A percentile compares a stretch with the other conserved stretches of the same genome.
phyloP scores from a whole-genome alignment of 2,113 vertebrate species.

The Gnathonemus echidnorhynchus region DNA sequence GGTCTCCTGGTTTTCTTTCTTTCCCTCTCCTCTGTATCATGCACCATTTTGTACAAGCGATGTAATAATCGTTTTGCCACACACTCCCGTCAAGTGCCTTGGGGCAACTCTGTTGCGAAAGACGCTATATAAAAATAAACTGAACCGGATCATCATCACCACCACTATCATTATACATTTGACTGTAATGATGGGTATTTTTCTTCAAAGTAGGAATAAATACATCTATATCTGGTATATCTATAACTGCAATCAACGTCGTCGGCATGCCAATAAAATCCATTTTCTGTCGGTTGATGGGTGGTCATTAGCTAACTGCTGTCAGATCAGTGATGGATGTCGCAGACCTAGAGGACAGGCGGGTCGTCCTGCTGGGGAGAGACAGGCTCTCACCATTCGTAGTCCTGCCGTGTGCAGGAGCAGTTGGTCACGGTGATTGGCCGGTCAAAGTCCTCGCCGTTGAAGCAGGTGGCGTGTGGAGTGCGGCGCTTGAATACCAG shows the following conservation, averaged over 20 bases:
- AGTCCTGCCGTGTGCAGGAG: slow-evolving; percentile 91
- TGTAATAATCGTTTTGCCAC: background rate
- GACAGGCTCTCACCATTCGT: slow-evolving; percentile 75
- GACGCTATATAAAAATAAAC: background rate
- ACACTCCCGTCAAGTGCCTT: background rate
- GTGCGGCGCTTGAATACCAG: slow-evolving; percentile 85
- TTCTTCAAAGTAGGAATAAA: background rate
- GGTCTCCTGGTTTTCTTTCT: background rate
- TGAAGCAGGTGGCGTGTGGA: slow-evolving; percentile 89
- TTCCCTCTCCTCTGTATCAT: background rate
- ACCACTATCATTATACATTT: background rate
- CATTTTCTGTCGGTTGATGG: background rate
- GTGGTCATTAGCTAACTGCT: background rate
- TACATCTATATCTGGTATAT: background rate
- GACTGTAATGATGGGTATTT: background rate
- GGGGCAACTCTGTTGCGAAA: background rate
- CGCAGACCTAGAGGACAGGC: background rate
- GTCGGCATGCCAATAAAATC: background rate
- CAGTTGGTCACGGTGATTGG: slow-evolving; percentile 87
- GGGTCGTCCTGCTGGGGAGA: background rate
- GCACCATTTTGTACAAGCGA: background rate
- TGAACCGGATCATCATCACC: background rate
- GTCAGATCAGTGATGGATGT: background rate
- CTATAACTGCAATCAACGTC: background rate
- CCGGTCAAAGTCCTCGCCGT: slow-evolving; percentile 91